Evolutionary conservation across 2,888 invertebrate genomes (phyloP), one percentile per base, ranked within the genome.

Genomic region (Drosophila mimica): DNA sequence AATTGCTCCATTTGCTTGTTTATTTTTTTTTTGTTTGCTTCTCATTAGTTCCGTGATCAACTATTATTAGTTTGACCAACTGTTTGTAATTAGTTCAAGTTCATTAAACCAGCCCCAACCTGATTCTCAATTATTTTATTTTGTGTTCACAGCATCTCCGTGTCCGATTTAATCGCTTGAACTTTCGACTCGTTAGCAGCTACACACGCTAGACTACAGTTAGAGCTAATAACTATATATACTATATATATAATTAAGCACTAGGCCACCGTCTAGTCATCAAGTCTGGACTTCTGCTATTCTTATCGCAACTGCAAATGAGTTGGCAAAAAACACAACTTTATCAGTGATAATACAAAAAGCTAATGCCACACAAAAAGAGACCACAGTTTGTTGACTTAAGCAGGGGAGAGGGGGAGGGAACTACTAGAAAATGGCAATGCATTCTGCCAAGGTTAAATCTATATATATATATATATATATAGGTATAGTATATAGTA

Each of bases 41-140:
- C 8, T n/a, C 17, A 9, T 25, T 28, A 38, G 38, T 28, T 38
- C 11, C 36, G 38, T 28, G 38, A 28, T 6, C 28, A 54, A 7
- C 6, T 54, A n/a, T 28, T 31, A 13, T 30, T 52, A 33, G 13
- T 13, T 13, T 6, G 15, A 8, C 25, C 20, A 52, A n/a, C 33
- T 31, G 15, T 15, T 15, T 8, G 61, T 17, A 86, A 79, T 84
- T 87, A 78, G 84, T 82, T 84, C 87, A 87, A 84, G 87, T 82
- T 87, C 86, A 83, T 76, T 83, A 86, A 74, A 57, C 48, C 58
- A 65, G 31, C 52, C 13, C 52, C 69, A 58, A 54, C 59, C 28
- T 56, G 60, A 69, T 25, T 30, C 28, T 17, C 31, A 56, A 34
- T 33, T 48, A 43, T 5, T 11, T 33, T 48, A 43, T 5, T 11